These are phyloP conservation scores for Eira barbara DNA, from an alignment of 2,113 vertebrate species.

Conservation along the genomic window DNA sequence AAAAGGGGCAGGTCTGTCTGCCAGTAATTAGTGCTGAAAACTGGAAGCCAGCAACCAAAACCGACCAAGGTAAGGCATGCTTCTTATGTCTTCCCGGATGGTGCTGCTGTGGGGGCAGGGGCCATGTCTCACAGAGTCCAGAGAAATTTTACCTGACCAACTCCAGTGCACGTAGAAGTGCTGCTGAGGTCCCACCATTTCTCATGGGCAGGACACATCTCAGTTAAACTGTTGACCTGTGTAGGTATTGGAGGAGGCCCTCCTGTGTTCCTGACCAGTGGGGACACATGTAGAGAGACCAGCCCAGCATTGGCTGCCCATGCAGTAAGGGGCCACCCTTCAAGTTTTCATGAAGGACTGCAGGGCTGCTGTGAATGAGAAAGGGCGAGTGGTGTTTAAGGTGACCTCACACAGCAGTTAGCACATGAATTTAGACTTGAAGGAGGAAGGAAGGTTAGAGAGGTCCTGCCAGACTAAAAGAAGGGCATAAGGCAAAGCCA, in stretches of 20 bases:
- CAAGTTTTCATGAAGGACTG: neutral
- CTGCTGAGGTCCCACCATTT: neutral
- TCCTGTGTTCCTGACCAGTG: neutral
- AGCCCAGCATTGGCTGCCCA: neutral
- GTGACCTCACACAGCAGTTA: neutral
- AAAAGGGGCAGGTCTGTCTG: slow-evolving; percentile 99
- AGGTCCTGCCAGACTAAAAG: neutral
- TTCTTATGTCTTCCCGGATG: neutral
- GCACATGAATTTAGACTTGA: neutral
- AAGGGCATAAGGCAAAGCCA: neutral
- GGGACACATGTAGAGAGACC: neutral
- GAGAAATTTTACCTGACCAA: neutral
- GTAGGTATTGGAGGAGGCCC: neutral
- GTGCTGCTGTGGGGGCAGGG: neutral
- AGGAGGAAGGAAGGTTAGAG: neutral
- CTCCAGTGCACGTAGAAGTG: neutral
- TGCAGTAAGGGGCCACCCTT: neutral
- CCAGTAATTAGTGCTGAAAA: slow-evolving; percentile 99
- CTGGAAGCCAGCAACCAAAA: slow-evolving; percentile 99
- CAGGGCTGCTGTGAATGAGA: neutral
- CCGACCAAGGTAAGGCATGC: slow-evolving; percentile 93
- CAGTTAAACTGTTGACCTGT: neutral
- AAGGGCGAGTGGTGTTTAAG: neutral
- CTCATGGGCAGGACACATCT: rapidly evolving
- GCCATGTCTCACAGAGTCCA: neutral